A percentile compares a stretch with the other conserved stretches of the same genome.
Evolutionary conservation across 2,113 vertebrate genomes (phyloP).

Genomic region (Willisornis vidua): DNA sequence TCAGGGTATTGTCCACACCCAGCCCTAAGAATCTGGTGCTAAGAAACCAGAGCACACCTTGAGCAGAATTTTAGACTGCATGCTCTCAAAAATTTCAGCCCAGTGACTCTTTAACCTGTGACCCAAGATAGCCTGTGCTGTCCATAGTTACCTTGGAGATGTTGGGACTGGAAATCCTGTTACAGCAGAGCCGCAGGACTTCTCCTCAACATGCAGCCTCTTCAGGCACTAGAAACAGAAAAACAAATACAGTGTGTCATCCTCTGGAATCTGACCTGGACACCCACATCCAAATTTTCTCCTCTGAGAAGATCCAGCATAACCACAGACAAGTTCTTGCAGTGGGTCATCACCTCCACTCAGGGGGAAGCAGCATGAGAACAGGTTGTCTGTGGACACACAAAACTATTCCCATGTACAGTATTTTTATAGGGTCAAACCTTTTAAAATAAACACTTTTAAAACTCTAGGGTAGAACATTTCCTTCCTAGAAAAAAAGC

Average conservation of each 20-base stretch:
- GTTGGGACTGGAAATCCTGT: neutral
- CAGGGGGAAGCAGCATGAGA: neutral
- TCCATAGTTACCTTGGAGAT: slow-evolving; percentile 36
- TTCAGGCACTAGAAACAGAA: slow-evolving; percentile 50
- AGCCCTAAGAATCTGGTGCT: neutral
- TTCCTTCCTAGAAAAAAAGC: neutral
- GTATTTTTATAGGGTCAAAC: neutral
- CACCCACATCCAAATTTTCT: neutral
- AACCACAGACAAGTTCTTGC: neutral
- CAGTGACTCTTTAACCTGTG: neutral
- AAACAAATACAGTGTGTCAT: neutral
- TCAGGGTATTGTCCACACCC: neutral
- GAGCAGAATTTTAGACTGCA: neutral
- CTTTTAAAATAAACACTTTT: neutral
- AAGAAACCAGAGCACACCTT: neutral
- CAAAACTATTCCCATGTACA: neutral
- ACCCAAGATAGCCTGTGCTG: neutral
- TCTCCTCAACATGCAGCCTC: slow-evolving; percentile 48
- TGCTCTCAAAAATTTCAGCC: neutral
- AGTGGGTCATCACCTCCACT: neutral
- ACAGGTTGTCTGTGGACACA: neutral
- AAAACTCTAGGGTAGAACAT: neutral
- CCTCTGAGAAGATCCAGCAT: neutral
- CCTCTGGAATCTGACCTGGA: neutral
- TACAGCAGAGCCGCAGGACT: neutral